These are phyloP conservation scores for Tiaroga cobitis DNA, from an alignment of 2,797 vertebrate genomes.

Conservation along the genomic window DNA sequence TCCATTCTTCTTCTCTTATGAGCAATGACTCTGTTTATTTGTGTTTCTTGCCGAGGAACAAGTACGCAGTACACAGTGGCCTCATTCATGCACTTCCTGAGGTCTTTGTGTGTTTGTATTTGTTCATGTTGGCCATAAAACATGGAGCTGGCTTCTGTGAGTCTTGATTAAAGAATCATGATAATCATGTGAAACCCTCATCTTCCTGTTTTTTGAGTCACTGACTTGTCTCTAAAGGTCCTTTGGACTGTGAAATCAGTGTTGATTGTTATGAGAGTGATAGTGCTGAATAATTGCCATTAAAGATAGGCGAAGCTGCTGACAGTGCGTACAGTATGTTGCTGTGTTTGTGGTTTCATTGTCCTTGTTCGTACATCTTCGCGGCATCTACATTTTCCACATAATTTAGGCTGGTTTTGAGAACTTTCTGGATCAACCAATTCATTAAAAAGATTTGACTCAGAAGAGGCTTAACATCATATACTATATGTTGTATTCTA, in stretches of 20 bases:
- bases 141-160: not conserved
- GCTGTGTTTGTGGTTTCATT: conserved; percentile 18
- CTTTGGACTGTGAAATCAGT: conserved; percentile 10
- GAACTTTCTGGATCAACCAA: not conserved
- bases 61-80: conserved; percentile 68
- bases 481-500: not conserved
- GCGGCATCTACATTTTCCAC: too few relatives aligned
- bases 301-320: not conserved
- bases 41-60: conserved; percentile 65
- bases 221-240: not conserved
- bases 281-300: not conserved
- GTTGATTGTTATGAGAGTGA: conserved; percentile 18
- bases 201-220: conserved; percentile 12
- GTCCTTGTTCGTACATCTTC: not conserved
- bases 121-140: conserved; percentile 14
- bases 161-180: conserved; percentile 16
- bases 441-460: not conserved
- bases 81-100: conserved; percentile 69
- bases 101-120: conserved; percentile 44
- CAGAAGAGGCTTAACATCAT: not conserved
- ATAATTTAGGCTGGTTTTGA: not conserved
- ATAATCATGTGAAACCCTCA: conserved; percentile 17
- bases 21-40: conserved; percentile 68
- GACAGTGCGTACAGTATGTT: not conserved
- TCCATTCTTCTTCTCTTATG: conserved; percentile 68